Base-by-base conservation (phyloP, 30 jellyfish, hydroid and myxozoan genomes). In the Chrysaora quinquecirrha region DNA sequence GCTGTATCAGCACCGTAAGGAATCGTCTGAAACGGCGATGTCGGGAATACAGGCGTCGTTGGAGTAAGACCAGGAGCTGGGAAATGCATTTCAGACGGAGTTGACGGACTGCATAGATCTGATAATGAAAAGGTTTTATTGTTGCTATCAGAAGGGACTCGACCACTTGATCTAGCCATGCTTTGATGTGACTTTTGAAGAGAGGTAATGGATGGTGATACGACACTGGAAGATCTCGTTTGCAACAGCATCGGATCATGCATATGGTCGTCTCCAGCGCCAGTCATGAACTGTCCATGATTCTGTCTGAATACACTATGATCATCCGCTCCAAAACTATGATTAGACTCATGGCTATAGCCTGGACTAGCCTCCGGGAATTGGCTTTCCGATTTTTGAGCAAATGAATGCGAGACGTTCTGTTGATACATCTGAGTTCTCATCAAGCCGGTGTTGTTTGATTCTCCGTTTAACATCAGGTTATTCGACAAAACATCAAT, bases 41-140 rank as follows among this genome's bases (percentile, higher is more conserved):
- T 14, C 21, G 96, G 70, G 70, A 84, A 73, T 23, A 72, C 87
- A 18, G 96, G 94, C 10, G 96, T 67, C n/a, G 96, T 72, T 24
- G 97, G 97, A 0, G 97, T 76, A 16, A 86, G 82, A 14, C 89
- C 94, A 21, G 90, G 34, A 0, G 72, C 79, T 0, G 96, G 73
- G 34, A 87, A 69, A 31, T 82, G 85, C 74, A 82, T 25, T 19
- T 82, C 92, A 32, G 61, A 58, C 9, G 85, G 56, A 0, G 84
- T 33, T 3, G 68, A 4, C 29, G 68, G 68, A 19, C 68, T 52
- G 29, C 68, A 52, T 46, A 82, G 30, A 19, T 82, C 92, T 0
- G 85, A 10, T 2, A 82, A 68, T 0, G 92, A 82, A 3, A 69
- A 80, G 0, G 92, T 75, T 20, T 60, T 80, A 74, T 83, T 82